phyloP scores from a whole-genome alignment of 2,888 invertebrate genomes.

The Doris montereyensis region DNA sequence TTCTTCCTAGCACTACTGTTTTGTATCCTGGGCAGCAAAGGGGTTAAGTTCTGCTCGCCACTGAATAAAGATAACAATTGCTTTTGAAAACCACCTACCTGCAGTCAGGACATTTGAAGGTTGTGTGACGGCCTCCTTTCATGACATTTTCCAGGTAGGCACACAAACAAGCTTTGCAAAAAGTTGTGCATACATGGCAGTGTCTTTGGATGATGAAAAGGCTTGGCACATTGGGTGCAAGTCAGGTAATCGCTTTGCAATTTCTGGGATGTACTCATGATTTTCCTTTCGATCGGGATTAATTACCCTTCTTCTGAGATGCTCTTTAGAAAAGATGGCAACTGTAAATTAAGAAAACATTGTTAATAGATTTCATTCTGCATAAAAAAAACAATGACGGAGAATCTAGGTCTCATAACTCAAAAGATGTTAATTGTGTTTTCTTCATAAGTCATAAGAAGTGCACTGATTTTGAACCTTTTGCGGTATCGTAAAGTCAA shows the following conservation, averaged over 20 bases:
- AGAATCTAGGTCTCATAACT: too few relatives aligned
- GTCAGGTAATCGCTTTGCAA: slow-evolving; percentile 38
- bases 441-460: too few relatives aligned
- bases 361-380: too few relatives aligned
- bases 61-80: not conserved
- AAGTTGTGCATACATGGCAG: slow-evolving; percentile 41
- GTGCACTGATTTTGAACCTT: too few relatives aligned
- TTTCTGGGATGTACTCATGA: not conserved
- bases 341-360: too few relatives aligned
- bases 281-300: too few relatives aligned
- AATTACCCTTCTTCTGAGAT: too few relatives aligned
- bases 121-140: slow-evolving; percentile 52
- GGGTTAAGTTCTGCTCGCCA: not conserved
- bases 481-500: too few relatives aligned
- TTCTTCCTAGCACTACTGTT: not conserved
- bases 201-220: slow-evolving; percentile 39
- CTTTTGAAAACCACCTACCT: not conserved
- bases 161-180: slow-evolving; percentile 37
- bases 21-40: not conserved
- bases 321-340: too few relatives aligned
- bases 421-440: too few relatives aligned
- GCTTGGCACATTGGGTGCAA: slow-evolving; percentile 32
- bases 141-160: slow-evolving; percentile 53
- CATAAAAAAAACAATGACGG: too few relatives aligned
- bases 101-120: slow-evolving; percentile 38